Percentiles rank a stretch among this genome's conserved stretches.
Evolutionary conservation across 2,888 invertebrate genomes (phyloP).

Genomic region (Stenichneumon culpator): DNA sequence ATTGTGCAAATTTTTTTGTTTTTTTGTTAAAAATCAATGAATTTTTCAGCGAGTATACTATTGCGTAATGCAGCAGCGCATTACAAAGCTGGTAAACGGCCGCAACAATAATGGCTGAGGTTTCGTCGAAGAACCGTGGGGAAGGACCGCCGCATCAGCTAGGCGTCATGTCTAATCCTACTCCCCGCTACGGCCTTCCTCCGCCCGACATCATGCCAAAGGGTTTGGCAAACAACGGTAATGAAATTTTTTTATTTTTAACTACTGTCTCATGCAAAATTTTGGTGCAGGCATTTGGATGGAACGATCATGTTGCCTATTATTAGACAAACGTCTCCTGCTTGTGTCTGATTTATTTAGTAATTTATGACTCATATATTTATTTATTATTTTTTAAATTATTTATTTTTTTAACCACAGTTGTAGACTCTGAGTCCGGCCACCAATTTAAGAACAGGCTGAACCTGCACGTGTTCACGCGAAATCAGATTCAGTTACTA

Average conservation of each 20-base stretch:
- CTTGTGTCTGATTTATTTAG: neutral
- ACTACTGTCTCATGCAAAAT: neutral
- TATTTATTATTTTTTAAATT: too few species aligned
- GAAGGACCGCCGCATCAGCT: constrained; percentile 79
- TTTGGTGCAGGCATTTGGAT: neutral
- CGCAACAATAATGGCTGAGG: constrained; percentile 81
- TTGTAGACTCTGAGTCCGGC: too few species aligned
- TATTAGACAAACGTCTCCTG: neutral
- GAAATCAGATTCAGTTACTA: too few species aligned
- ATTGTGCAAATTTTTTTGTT: constrained; percentile 19
- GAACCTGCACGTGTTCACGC: too few species aligned
- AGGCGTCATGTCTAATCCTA: constrained; percentile 82
- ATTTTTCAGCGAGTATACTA: constrained; percentile 74
- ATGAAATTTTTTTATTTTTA: constrained; percentile 18
- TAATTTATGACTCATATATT: neutral
- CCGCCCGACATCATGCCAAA: constrained; percentile 84
- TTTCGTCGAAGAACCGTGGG: constrained; percentile 81
- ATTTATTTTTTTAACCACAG: too few species aligned
- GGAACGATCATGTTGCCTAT: neutral
- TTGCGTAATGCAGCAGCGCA: constrained; percentile 80
- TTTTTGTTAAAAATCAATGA: constrained; percentile 1
- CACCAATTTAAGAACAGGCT: too few species aligned
- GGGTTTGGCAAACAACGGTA: constrained; percentile 81
- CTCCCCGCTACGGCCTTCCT: constrained; percentile 80
- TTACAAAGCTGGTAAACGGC: constrained; percentile 73